Conservation (phyloP, 2,888 invertebrate genomes). For the Ecliptopera silaceata region DNA sequence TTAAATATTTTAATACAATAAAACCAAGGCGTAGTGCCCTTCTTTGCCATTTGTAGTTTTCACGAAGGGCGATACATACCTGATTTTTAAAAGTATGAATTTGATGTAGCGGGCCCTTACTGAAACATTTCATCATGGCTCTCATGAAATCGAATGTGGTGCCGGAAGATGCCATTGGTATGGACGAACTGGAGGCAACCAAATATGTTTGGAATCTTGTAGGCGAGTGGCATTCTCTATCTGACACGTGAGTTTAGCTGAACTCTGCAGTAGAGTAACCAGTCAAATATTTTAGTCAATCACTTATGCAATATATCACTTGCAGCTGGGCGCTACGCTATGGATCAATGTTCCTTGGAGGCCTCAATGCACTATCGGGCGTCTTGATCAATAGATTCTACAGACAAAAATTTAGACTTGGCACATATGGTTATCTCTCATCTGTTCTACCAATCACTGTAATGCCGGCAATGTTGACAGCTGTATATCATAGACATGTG, state of each 20-base stretch:
- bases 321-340: slow-evolving; percentile 78
- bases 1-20: no score
- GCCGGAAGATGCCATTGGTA: slow-evolving; percentile 84
- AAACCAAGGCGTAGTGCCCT: no score
- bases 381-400: slow-evolving; percentile 85
- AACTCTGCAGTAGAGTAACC: background rate
- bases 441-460: slow-evolving; percentile 84
- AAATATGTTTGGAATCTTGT: slow-evolving; percentile 84
- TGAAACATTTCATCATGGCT: slow-evolving; percentile 71
- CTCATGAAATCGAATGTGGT: slow-evolving; percentile 77
- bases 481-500: slow-evolving; percentile 83
- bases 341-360: slow-evolving; percentile 77
- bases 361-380: slow-evolving; percentile 78
- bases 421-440: slow-evolving; percentile 81
- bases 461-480: slow-evolving; percentile 82
- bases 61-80: no score
- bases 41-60: no score
- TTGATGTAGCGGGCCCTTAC: no score
- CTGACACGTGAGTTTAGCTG: slow-evolving; percentile 82
- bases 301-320: no score
- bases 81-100: no score
- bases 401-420: slow-evolving; percentile 84
- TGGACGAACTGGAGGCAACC: slow-evolving; percentile 83
- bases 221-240: slow-evolving; percentile 80
- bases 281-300: background rate